These are phyloP conservation scores for Yasuhikotakia modesta DNA, from an alignment of 2,797 vertebrate genomes.

Conservation along the genomic window DNA sequence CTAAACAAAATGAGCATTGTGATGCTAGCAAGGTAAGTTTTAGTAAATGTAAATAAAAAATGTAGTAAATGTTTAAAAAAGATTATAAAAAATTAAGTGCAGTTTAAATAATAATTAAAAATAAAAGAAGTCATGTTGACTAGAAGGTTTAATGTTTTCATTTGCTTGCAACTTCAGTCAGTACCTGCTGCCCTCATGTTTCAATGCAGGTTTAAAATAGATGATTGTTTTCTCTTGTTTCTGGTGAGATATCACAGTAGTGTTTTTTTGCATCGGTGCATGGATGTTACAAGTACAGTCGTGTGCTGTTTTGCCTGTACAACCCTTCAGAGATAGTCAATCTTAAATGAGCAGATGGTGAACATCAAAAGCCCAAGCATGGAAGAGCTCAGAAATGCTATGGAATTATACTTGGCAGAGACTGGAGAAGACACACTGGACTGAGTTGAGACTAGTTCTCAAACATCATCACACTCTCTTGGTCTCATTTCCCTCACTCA, in stretches of 20 bases:
- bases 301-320: slow-evolving; percentile 49
- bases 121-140: neutral
- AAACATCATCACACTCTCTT: neutral
- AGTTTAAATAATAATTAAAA: neutral
- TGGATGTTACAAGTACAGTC: slow-evolving; percentile 48
- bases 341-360: slow-evolving; percentile 51
- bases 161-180: slow-evolving; percentile 9
- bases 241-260: slow-evolving; percentile 8
- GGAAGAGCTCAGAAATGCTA: slow-evolving; percentile 34
- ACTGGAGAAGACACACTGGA: slow-evolving; percentile 3
- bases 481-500: neutral
- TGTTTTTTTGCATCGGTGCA: slow-evolving; percentile 38
- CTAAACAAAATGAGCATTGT: neutral
- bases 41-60: too few relatives aligned
- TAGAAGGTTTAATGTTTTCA: neutral
- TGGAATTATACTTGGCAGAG: slow-evolving; percentile 41
- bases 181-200: slow-evolving; percentile 12
- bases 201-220: slow-evolving; percentile 14
- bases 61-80: too few relatives aligned
- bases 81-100: too few relatives aligned
- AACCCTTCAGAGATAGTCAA: slow-evolving; percentile 52
- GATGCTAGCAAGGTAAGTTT: too few relatives aligned
- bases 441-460: slow-evolving; percentile 31
- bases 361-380: slow-evolving; percentile 13
- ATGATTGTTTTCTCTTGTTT: slow-evolving; percentile 33